Evolutionary conservation across 2,888 invertebrate species (phyloP).

Genomic region (Arrhopalites spinosus): DNA sequence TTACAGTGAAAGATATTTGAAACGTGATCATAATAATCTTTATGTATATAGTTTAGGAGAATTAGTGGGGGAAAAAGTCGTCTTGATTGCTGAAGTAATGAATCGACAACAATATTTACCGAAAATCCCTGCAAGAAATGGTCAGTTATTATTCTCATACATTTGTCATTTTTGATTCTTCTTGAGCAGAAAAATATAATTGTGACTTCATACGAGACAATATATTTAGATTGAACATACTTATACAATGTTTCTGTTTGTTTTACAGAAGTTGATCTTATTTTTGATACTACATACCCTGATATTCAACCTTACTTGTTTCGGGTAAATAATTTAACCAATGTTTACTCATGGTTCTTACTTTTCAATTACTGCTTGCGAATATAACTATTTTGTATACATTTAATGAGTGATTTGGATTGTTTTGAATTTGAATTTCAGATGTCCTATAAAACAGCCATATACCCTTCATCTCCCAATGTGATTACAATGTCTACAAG

Average conservation of each 20-base stretch:
- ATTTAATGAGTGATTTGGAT: not conserved
- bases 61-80: slow-evolving; percentile 86
- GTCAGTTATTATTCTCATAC: no score
- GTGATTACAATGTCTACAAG: slow-evolving; percentile 38
- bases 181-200: no score
- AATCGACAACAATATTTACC: slow-evolving; percentile 95
- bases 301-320: slow-evolving; percentile 98
- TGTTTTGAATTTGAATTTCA: slow-evolving; percentile 57
- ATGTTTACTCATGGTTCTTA: not conserved
- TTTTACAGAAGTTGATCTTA: slow-evolving; percentile 87
- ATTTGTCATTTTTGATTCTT: no score
- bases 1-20: slow-evolving; percentile 84
- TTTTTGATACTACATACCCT: slow-evolving; percentile 90
- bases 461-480: slow-evolving; percentile 36
- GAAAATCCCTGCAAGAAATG: slow-evolving; percentile 90
- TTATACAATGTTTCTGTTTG: no score
- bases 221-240: no score
- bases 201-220: no score
- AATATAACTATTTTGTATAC: not conserved
- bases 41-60: no score
- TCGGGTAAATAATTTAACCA: slow-evolving; percentile 68
- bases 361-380: no score
- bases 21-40: no score
- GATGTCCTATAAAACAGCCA: slow-evolving; percentile 72
- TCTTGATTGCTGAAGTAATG: slow-evolving; percentile 93